These are phyloP conservation scores for Melanotaenia maccullochi DNA, from an alignment of 2,797 vertebrate species.

Conservation along the genomic window DNA sequence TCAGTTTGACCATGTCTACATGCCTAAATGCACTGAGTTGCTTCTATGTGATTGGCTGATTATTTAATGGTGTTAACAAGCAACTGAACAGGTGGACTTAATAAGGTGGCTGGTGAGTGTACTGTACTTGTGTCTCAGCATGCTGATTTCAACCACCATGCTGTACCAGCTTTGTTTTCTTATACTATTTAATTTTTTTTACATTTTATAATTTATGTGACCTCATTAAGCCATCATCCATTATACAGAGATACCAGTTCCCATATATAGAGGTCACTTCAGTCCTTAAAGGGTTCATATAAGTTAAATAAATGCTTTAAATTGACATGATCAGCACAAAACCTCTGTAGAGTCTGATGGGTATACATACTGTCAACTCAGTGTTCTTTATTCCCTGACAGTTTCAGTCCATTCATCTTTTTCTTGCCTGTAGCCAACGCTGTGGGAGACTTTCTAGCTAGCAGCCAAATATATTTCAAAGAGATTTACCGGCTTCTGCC, in stretches of 20 bases:
- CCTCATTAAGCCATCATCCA: no score
- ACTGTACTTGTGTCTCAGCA: no score
- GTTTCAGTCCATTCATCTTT: not conserved
- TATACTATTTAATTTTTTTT: no score
- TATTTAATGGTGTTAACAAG: no score
- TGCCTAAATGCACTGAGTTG: no score
- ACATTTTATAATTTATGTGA: no score
- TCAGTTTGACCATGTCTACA: no score
- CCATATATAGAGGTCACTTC: not conserved
- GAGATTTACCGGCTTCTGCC: conserved; percentile 8
- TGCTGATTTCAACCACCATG: no score
- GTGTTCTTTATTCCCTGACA: not conserved
- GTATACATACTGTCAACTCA: not conserved
- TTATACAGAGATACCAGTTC: not conserved
- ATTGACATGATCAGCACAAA: not conserved
- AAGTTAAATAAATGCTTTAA: not conserved
- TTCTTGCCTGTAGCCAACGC: conserved; percentile 3
- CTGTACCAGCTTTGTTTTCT: no score
- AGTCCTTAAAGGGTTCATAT: not conserved
- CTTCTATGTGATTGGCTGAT: no score
- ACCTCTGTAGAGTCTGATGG: not conserved
- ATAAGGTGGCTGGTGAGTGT: no score
- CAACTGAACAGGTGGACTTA: no score
- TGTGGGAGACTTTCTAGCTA: conserved; percentile 2
- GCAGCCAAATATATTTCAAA: conserved; percentile 5